Percentiles rank a stretch among this genome's conserved stretches.
These are phyloP conservation scores for Cephus runcator DNA, from an alignment of 2,888 invertebrate genomes.

Conservation along the genomic window DNA sequence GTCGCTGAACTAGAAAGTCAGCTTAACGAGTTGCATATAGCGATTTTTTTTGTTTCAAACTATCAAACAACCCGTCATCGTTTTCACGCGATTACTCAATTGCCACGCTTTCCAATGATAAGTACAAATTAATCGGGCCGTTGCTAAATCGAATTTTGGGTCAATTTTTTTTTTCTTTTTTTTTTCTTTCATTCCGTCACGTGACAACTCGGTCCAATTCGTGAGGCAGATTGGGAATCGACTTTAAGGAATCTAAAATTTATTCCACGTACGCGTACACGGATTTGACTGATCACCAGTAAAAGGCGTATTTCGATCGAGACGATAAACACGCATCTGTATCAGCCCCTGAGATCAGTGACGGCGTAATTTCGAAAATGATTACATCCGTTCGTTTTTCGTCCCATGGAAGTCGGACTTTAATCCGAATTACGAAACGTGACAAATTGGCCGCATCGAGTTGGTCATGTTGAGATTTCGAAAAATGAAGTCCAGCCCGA, in stretches of 20 bases:
- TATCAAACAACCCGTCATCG: background rate
- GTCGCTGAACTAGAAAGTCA: background rate
- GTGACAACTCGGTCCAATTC: background rate
- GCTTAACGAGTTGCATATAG: background rate
- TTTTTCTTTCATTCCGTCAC: background rate
- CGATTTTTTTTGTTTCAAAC: background rate
- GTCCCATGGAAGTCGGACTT: background rate
- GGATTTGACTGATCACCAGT: background rate
- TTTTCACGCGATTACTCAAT: background rate
- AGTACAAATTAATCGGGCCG: background rate
- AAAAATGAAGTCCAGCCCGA: background rate
- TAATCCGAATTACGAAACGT: background rate
- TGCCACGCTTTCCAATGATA: background rate
- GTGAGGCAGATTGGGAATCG: no score
- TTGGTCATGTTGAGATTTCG: background rate
- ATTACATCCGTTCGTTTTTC: background rate
- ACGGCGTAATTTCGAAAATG: background rate
- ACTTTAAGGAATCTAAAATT: background rate
- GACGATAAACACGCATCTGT: background rate
- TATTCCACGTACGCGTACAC: background rate
- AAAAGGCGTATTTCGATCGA: background rate
- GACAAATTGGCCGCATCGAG: background rate
- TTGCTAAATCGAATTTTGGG: background rate
- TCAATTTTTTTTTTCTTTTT: background rate
- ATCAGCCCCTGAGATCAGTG: background rate